Conservation (phyloP, 2,888 invertebrate species). For the Andrena flavipes region DNA sequence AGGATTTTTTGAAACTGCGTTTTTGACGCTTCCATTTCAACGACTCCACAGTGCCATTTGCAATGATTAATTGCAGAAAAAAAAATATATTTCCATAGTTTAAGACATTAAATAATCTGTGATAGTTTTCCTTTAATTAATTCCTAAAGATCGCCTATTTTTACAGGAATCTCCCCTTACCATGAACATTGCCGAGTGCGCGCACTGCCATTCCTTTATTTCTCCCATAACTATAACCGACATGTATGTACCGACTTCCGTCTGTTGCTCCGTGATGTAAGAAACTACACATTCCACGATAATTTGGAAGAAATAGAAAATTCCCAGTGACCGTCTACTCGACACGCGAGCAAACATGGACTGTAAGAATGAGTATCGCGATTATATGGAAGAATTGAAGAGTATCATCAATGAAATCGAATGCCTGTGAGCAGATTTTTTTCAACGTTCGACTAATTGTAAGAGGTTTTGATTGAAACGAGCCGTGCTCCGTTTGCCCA, state of each 20-base stretch:
- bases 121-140: no score
- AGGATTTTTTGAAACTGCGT: no score
- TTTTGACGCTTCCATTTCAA: no score
- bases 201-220: background rate
- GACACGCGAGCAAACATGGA: conserved; percentile 57
- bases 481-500: conserved; percentile 23
- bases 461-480: background rate
- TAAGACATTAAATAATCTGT: no score
- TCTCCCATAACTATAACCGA: background rate
- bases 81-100: no score
- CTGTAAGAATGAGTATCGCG: conserved; percentile 39
- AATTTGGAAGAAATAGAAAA: conserved; percentile 4
- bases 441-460: no score
- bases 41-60: no score
- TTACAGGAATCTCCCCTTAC: no score
- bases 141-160: no score
- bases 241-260: background rate
- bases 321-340: background rate
- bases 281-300: background rate
- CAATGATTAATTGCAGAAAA: no score
- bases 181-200: no score
- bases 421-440: conserved; percentile 64
- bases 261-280: no score
- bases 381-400: conserved; percentile 75
- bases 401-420: conserved; percentile 72